These are phyloP conservation scores for Campopleginae sp. DNA, from an alignment of 2,888 invertebrate genomes.

Conservation along the genomic window DNA sequence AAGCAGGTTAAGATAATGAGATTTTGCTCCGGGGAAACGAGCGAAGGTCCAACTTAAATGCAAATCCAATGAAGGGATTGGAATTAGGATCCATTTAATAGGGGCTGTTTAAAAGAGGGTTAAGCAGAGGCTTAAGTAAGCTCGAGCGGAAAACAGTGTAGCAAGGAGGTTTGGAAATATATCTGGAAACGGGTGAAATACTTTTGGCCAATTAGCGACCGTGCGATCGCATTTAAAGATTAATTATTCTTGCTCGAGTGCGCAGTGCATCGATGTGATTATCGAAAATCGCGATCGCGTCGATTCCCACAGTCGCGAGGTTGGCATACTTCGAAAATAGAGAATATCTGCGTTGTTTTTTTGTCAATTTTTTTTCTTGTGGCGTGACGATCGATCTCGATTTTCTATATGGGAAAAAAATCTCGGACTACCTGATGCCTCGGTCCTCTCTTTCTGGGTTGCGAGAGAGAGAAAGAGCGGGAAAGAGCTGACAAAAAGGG, in stretches of 20 bases:
- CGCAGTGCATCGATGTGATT: conserved; percentile 18
- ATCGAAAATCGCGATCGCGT: conserved; percentile 37
- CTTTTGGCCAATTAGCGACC: neutral
- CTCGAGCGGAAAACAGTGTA: neutral
- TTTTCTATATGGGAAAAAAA: conserved; percentile 64
- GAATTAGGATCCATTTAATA: conserved; percentile 16
- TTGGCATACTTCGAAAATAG: conserved; percentile 20
- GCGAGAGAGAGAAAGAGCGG: conserved; percentile 13
- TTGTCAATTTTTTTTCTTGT: conserved; percentile 26
- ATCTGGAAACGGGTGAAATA: conserved; percentile 1
- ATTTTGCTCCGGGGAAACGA: neutral
- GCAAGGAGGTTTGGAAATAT: neutral
- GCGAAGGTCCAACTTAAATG: neutral
- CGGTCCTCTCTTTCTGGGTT: conserved; percentile 44
- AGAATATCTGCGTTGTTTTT: conserved; percentile 28
- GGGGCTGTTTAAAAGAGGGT: neutral
- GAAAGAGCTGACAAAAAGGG: conserved; percentile 20
- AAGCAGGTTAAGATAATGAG: neutral
- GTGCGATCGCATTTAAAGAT: conserved; percentile 15
- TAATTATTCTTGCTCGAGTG: conserved; percentile 21
- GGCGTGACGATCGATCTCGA: conserved; percentile 67
- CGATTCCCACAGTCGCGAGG: conserved; percentile 2
- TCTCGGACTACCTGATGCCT: conserved; percentile 54
- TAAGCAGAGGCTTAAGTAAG: neutral
- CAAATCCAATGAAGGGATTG: conserved; percentile 11